Conservation (phyloP, 1,140 invertebrate species). For the Wasmannia auropunctata region DNA sequence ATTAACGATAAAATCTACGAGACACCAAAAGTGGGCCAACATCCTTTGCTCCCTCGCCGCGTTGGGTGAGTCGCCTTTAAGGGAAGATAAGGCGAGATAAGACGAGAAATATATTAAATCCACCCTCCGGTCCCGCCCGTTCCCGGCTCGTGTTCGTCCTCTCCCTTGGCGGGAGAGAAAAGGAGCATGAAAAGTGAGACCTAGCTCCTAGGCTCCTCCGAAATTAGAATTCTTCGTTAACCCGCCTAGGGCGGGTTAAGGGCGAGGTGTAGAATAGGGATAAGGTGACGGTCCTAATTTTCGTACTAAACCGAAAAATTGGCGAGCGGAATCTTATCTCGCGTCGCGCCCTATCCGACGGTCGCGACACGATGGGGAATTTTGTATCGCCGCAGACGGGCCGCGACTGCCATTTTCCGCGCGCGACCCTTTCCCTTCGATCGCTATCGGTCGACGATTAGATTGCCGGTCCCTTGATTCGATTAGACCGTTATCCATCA, state of each 20-base stretch:
- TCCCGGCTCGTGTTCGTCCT: constrained; percentile 57
- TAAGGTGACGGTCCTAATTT: constrained; percentile 55
- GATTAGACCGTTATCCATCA: constrained; percentile 31
- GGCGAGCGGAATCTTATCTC: constrained; percentile 51
- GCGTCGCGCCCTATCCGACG: not conserved
- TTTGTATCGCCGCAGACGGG: constrained; percentile 7
- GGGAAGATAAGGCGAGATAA: constrained; percentile 75
- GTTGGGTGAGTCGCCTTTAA: constrained; percentile 72
- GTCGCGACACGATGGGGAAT: not conserved
- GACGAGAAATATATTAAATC: constrained; percentile 76
- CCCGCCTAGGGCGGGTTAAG: not conserved
- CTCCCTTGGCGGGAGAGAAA: constrained; percentile 22
- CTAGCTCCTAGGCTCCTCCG: constrained; percentile 43
- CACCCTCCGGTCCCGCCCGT: constrained; percentile 54
- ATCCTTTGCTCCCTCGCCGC: constrained; percentile 72
- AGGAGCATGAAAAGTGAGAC: constrained; percentile 54
- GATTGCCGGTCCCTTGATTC: constrained; percentile 22
- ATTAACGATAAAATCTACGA: constrained; percentile 78
- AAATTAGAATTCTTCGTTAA: constrained; percentile 75
- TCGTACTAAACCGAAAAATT: constrained; percentile 64
- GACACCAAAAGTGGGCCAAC: constrained; percentile 70
- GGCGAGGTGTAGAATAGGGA: not conserved
- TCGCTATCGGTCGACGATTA: not conserved
- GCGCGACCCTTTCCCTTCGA: not conserved
- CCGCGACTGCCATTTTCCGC: not conserved